Evolutionary conservation across 2,797 vertebrate species (phyloP).

Genomic region (Rhinogobio ventralis): DNA sequence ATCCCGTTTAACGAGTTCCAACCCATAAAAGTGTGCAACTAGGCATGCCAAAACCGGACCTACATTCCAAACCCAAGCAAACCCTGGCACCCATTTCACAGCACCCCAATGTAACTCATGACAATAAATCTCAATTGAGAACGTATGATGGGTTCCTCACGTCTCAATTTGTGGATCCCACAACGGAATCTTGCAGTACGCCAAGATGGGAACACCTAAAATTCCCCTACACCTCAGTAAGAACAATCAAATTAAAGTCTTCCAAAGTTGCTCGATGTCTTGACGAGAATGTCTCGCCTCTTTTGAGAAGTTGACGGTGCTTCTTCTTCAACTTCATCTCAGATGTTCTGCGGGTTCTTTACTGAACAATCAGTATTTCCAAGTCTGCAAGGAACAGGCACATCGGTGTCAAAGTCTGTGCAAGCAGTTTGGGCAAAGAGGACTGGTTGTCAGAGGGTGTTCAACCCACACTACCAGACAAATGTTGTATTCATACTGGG

Average conservation of each 20-base stretch:
- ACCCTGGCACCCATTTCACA: slow-evolving; percentile 40
- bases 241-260: neutral
- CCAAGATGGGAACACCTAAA: neutral
- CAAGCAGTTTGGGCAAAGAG: slow-evolving; percentile 68
- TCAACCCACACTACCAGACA: slow-evolving; percentile 79
- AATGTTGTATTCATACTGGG: slow-evolving; percentile 82
- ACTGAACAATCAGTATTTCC: slow-evolving; percentile 58
- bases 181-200: neutral
- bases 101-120: slow-evolving; percentile 5
- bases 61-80: slow-evolving; percentile 16
- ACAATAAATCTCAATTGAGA: slow-evolving; percentile 38
- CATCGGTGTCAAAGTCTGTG: slow-evolving; percentile 71
- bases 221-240: neutral
- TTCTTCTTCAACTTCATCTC: slow-evolving; percentile 9
- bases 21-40: slow-evolving; percentile 48
- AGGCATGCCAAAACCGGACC: slow-evolving; percentile 35
- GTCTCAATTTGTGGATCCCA: slow-evolving; percentile 7
- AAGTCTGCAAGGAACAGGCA: slow-evolving; percentile 59
- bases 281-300: neutral
- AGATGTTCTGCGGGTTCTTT: slow-evolving; percentile 17
- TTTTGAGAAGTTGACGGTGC: neutral
- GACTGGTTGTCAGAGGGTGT: slow-evolving; percentile 63
- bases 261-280: neutral
- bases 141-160: neutral
- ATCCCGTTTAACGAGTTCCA: slow-evolving; percentile 64